These are phyloP conservation scores for Nipponacmea schrenckii DNA, from an alignment of 2,888 invertebrate genomes.

Conservation along the genomic window DNA sequence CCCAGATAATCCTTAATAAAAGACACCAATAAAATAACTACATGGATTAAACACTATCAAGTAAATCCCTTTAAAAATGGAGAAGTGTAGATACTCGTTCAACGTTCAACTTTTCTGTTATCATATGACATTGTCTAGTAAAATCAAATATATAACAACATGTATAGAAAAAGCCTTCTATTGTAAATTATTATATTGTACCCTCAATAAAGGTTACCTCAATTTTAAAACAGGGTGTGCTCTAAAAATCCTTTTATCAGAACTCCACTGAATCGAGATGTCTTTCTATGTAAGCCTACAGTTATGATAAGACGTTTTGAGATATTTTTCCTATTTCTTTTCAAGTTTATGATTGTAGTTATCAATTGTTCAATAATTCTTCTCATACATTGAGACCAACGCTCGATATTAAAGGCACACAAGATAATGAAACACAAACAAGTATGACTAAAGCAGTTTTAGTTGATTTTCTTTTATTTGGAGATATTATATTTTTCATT, in stretches of 20 bases:
- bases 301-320: conserved; percentile 3
- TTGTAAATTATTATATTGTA: conserved; percentile 1
- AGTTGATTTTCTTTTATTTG: background rate
- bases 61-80: too few relatives aligned
- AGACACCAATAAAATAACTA: too few relatives aligned
- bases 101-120: too few relatives aligned
- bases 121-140: too few relatives aligned
- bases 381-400: too few relatives aligned
- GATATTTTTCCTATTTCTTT: conserved; percentile 1
- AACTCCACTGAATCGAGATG: background rate
- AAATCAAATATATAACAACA: background rate
- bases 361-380: conserved; percentile 6
- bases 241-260: conserved; percentile 1
- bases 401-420: background rate
- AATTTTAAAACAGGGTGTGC: conserved; percentile 5
- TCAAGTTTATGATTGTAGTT: conserved; percentile 3
- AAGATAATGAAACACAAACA: conserved; percentile 8
- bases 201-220: background rate
- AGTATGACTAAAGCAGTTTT: conserved; percentile 1
- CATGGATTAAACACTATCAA: too few relatives aligned
- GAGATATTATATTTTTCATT: too few relatives aligned
- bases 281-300: background rate
- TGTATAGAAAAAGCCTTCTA: background rate
- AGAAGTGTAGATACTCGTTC: too few relatives aligned
- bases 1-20: too few relatives aligned